Percentiles rank a stretch among this genome's conserved stretches.
phyloP scores from a whole-genome alignment of 2,888 invertebrate genomes.

The Drosophila prolongata region DNA sequence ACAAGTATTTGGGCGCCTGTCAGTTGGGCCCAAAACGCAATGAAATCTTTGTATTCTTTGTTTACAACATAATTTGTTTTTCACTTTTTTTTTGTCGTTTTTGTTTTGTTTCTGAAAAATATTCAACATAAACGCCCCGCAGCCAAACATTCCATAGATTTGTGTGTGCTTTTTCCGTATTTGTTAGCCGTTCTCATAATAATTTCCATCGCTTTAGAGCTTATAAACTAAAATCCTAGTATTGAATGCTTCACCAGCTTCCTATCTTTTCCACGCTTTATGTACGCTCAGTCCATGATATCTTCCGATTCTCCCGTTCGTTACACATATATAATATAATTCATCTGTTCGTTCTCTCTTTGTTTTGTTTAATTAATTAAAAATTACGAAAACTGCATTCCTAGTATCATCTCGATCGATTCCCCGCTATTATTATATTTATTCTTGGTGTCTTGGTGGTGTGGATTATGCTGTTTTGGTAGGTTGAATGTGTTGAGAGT shows the following conservation, averaged over 20 bases:
- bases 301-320: constrained; percentile 55
- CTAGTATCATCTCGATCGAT: constrained; percentile 40
- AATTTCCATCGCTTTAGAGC: constrained; percentile 52
- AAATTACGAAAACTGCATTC: constrained; percentile 65
- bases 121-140: constrained; percentile 60
- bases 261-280: constrained; percentile 53
- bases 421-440: constrained; percentile 29
- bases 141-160: constrained; percentile 38
- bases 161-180: constrained; percentile 57
- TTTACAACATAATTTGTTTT: constrained; percentile 65
- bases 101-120: constrained; percentile 57
- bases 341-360: constrained; percentile 30
- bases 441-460: constrained; percentile 64
- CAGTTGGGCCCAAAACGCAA: constrained; percentile 49
- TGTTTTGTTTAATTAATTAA: constrained; percentile 52
- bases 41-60: constrained; percentile 72
- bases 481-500: constrained; percentile 46
- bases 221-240: constrained; percentile 73
- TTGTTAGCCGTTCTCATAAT: constrained; percentile 64
- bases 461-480: constrained; percentile 70
- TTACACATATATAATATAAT: constrained; percentile 46
- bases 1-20: constrained; percentile 50
- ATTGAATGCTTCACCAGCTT: constrained; percentile 57
- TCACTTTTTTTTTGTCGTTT: constrained; percentile 20
- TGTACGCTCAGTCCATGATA: constrained; percentile 83